Conservation (phyloP, 1,140 invertebrate genomes). For the Achroia grisella region DNA sequence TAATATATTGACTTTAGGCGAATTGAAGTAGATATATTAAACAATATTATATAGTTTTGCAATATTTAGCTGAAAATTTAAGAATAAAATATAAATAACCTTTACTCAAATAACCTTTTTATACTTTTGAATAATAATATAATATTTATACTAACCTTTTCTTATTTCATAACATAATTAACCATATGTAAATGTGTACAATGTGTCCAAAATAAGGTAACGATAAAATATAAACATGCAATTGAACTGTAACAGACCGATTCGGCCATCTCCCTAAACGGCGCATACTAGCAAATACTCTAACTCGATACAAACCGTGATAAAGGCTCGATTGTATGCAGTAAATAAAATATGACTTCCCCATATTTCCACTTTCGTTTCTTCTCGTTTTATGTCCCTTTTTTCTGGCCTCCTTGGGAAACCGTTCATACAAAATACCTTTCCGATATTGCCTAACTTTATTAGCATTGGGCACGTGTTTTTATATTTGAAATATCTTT, state of each 20-base stretch:
- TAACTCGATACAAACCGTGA: slow-evolving; percentile 67
- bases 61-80: no score
- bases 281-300: slow-evolving; percentile 46
- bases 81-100: no score
- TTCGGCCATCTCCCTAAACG: slow-evolving; percentile 39
- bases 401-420: slow-evolving; percentile 56
- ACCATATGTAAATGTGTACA: no score
- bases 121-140: no score
- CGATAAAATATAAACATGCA: slow-evolving; percentile 24
- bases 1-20: no score
- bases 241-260: slow-evolving; percentile 16
- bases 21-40: no score
- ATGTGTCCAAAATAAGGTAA: not conserved
- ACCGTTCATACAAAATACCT: slow-evolving; percentile 69
- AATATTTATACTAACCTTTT: no score
- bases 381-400: slow-evolving; percentile 63
- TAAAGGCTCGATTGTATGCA: slow-evolving; percentile 72
- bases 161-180: no score
- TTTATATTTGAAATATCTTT: slow-evolving; percentile 63
- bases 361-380: slow-evolving; percentile 69
- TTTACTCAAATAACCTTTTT: no score
- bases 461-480: slow-evolving; percentile 65
- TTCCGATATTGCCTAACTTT: slow-evolving; percentile 66
- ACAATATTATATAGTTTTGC: no score
- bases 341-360: slow-evolving; percentile 74